Percentiles rank a stretch among this genome's conserved stretches.
These are phyloP conservation scores for Melopsittacus undulatus DNA, from an alignment of 2,797 vertebrate genomes.

Conservation along the genomic window DNA sequence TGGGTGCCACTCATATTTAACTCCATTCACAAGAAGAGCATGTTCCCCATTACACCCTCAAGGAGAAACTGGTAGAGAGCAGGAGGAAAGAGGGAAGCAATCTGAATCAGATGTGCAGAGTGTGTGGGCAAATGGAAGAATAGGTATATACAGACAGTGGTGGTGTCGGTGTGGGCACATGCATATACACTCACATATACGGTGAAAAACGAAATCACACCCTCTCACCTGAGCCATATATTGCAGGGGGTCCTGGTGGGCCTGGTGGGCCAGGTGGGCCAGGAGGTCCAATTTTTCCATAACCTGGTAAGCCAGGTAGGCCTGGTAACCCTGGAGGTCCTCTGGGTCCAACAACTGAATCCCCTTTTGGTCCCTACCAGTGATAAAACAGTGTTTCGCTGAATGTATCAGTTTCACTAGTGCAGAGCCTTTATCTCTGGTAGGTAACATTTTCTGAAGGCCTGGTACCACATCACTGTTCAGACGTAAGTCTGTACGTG, in stretches of 20 bases:
- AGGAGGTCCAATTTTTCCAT: conserved; percentile 83
- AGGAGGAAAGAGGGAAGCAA: neutral
- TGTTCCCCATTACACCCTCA: neutral
- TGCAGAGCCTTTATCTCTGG: neutral
- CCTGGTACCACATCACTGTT: neutral
- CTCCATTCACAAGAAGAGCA: neutral
- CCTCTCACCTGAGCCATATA: conserved; percentile 81
- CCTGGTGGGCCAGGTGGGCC: conserved; percentile 89
- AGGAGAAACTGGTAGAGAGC: neutral
- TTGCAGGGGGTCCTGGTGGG: conserved; percentile 77
- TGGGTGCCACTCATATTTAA: neutral
- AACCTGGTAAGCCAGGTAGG: conserved; percentile 86
- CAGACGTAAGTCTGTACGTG: neutral
- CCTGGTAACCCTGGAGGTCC: conserved; percentile 88
- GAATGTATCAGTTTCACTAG: neutral
- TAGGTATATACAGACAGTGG: neutral
- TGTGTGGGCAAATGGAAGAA: neutral
- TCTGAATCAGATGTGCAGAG: neutral
- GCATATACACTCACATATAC: fast-evolving
- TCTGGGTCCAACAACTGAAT: conserved; percentile 83
- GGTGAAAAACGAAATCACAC: neutral
- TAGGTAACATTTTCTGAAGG: neutral
- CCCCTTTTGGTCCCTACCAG: conserved; percentile 90
- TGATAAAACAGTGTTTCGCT: neutral
- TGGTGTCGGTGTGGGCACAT: fast-evolving